Conservation (phyloP, 2,888 invertebrate species). For the Galerucella pusilla region DNA sequence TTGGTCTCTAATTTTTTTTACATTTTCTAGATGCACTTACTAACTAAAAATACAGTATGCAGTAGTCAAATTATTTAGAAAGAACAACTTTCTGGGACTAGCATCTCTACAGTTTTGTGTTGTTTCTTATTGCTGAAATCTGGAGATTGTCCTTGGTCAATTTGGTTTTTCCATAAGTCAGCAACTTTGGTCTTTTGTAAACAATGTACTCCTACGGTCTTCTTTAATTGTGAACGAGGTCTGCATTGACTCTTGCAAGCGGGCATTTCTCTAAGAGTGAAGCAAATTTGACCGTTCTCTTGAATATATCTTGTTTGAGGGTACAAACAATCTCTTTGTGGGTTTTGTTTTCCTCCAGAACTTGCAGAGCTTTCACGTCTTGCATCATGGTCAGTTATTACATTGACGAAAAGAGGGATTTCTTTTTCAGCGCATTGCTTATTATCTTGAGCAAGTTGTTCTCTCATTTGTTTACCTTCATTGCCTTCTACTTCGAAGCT, state of each 20-base stretch:
- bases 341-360: neutral
- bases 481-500: constrained; percentile 68
- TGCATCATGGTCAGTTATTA: constrained; percentile 57
- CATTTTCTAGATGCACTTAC: constrained; percentile 37
- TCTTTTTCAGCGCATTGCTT: constrained; percentile 59
- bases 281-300: constrained; percentile 70
- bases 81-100: constrained; percentile 56
- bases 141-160: constrained; percentile 66
- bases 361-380: neutral
- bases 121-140: constrained; percentile 65
- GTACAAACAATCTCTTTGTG: constrained; percentile 7
- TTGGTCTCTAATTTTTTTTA: constrained; percentile 28
- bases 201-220: constrained; percentile 66
- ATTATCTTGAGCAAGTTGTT: constrained; percentile 60
- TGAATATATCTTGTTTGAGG: constrained; percentile 69
- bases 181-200: constrained; percentile 55
- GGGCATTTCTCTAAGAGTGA: constrained; percentile 69
- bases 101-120: constrained; percentile 59
- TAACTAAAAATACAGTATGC: constrained; percentile 26
- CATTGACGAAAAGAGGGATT: constrained; percentile 60
- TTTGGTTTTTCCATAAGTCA: constrained; percentile 60
- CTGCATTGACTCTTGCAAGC: constrained; percentile 67
- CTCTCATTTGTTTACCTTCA: constrained; percentile 57
- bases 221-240: constrained; percentile 56
- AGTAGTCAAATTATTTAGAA: constrained; percentile 17